A percentile compares a stretch with the other conserved stretches of the same genome.
Evolutionary conservation across 2,888 invertebrate species (phyloP).

Genomic region (Hoplodrina ambigua): DNA sequence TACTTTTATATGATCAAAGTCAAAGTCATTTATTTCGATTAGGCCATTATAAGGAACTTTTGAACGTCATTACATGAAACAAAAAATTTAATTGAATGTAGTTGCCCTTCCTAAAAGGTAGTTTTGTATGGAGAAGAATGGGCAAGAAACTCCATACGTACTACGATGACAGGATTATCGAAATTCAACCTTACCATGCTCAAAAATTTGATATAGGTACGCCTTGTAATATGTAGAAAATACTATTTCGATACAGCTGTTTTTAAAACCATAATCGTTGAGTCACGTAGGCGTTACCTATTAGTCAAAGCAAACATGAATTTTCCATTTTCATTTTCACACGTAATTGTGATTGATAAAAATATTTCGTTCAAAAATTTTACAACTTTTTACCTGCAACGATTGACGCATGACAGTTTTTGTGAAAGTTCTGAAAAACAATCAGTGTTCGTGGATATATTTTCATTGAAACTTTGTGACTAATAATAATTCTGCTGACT

Average conservation of each 20-base stretch:
- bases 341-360: conserved; percentile 32
- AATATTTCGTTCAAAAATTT: conserved; percentile 9
- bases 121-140: too few relatives aligned
- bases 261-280: conserved; percentile 24
- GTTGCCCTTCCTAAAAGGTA: too few relatives aligned
- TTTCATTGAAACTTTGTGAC: not conserved
- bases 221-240: conserved; percentile 7
- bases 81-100: too few relatives aligned
- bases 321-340: conserved; percentile 52
- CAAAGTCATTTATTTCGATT: too few relatives aligned
- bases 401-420: conserved; percentile 1
- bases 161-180: too few relatives aligned
- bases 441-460: not conserved
- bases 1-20: too few relatives aligned
- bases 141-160: too few relatives aligned
- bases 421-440: not conserved
- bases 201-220: too few relatives aligned
- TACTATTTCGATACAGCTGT: conserved; percentile 5
- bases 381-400: not conserved
- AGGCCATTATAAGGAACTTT: too few relatives aligned
- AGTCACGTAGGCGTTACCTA: conserved; percentile 31
- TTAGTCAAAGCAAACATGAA: conserved; percentile 55
- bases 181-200: too few relatives aligned
- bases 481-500: too few relatives aligned
- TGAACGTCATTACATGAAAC: too few relatives aligned